Evolutionary conservation across 2,113 vertebrate species (phyloP).

Genomic region (Pandion haliaetus): DNA sequence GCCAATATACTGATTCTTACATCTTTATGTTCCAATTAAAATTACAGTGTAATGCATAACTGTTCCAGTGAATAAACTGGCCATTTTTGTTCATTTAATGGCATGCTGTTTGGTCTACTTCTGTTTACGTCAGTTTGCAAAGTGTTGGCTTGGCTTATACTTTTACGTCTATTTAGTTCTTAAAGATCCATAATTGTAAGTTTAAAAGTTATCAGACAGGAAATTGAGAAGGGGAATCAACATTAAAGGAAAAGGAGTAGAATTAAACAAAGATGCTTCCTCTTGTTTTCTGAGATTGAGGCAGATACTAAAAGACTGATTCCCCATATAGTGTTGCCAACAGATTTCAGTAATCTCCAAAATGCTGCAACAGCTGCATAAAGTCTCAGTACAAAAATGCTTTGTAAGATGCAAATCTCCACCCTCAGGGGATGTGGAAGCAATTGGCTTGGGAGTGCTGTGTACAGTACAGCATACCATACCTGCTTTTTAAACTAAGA

Average conservation of each 20-base stretch:
- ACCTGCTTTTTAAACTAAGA: neutral
- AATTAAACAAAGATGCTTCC: neutral
- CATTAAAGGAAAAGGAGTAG: neutral
- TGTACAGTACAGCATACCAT: accelerated
- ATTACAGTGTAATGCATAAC: slow-evolving; percentile 76
- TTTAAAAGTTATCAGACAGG: neutral
- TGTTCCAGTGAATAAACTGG: slow-evolving; percentile 81
- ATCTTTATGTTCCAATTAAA: slow-evolving; percentile 73
- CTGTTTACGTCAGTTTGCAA: neutral
- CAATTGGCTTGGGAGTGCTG: neutral
- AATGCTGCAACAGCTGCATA: neutral
- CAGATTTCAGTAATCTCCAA: neutral
- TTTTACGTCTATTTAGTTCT: neutral
- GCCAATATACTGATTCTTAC: slow-evolving; percentile 63
- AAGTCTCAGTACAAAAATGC: neutral
- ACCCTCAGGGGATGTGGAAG: neutral
- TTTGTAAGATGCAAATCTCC: neutral
- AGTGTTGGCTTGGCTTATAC: neutral
- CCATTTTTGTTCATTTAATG: slow-evolving; percentile 76
- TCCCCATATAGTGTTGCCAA: neutral
- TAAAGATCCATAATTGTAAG: neutral
- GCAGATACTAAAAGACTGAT: neutral
- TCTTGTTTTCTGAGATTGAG: neutral
- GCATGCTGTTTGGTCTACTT: slow-evolving; percentile 48
- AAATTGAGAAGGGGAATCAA: neutral